phyloP scores from a whole-genome alignment of 2,113 vertebrate genomes.

The Tiliqua scincoides region DNA sequence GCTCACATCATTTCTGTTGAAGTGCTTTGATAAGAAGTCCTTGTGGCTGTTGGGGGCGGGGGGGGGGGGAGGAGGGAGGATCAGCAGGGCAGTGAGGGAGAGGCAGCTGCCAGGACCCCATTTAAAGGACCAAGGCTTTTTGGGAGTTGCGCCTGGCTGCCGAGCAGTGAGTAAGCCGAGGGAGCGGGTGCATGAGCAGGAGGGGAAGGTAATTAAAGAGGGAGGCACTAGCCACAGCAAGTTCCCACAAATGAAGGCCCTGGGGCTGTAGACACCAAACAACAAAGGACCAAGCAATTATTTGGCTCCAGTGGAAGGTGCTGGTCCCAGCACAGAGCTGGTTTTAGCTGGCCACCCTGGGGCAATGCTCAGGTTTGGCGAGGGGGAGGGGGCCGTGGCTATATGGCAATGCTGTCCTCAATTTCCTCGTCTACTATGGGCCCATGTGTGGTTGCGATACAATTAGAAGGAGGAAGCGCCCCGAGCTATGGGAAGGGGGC shows the following conservation, averaged over 20 bases:
- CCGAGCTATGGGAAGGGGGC: not conserved
- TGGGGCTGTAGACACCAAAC: slow-evolving; percentile 81
- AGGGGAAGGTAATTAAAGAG: slow-evolving; percentile 80
- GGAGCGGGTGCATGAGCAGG: slow-evolving; percentile 68
- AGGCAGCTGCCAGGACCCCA: slow-evolving; percentile 20
- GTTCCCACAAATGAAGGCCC: slow-evolving; percentile 82
- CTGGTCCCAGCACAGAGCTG: slow-evolving; percentile 70
- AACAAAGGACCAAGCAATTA: slow-evolving; percentile 83
- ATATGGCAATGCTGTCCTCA: not conserved
- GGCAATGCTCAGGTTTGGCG: slow-evolving; percentile 52
- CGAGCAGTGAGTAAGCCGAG: slow-evolving; percentile 73
- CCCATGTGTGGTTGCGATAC: no score
- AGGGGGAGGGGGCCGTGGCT: not conserved
- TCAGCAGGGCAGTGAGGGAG: not conserved
- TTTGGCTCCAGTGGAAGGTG: slow-evolving; percentile 83
- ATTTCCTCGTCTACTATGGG: not conserved
- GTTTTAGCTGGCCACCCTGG: slow-evolving; percentile 68
- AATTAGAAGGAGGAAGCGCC: not conserved
- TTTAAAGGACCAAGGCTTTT: slow-evolving; percentile 21
- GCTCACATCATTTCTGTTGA: not conserved
- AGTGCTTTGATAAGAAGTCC: slow-evolving; percentile 25
- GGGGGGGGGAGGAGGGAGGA: not conserved
- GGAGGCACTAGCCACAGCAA: slow-evolving; percentile 78
- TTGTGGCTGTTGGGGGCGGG: not conserved
- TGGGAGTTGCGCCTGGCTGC: slow-evolving; percentile 42